Conservation (phyloP, 2,888 invertebrate genomes). For the Synergus japonicus region DNA sequence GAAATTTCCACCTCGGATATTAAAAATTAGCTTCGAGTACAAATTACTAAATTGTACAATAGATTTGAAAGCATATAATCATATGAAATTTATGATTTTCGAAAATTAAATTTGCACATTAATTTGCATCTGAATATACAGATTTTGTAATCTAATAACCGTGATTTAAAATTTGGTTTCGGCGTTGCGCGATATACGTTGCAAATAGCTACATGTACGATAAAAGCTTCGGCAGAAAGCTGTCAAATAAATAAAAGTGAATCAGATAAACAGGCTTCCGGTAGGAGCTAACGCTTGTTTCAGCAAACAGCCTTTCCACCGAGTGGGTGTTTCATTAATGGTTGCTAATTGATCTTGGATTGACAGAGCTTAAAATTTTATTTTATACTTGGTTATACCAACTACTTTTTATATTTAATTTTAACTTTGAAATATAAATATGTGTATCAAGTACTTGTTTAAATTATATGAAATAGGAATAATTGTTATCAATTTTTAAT, state of each 20-base stretch:
- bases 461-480: no score
- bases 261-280: conserved; percentile 14
- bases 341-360: conserved; percentile 1
- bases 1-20: no score
- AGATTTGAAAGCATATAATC: no score
- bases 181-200: not conserved
- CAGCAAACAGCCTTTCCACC: not conserved
- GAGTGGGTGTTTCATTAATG: conserved; percentile 1
- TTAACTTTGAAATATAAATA: not conserved
- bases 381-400: not conserved
- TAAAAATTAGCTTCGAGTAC: no score
- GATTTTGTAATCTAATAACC: no score
- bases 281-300: conserved; percentile 7
- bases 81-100: no score
- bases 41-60: no score
- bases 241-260: conserved; percentile 16
- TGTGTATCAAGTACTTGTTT: no score
- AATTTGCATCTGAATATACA: no score
- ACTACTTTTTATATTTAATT: not conserved
- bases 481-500: no score
- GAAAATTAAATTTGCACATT: no score
- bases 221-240: not conserved
- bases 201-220: not conserved
- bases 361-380: not conserved
- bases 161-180: not conserved